Evolutionary conservation across 2,797 vertebrate genomes (phyloP).

Genomic region (Aulostomus chinensis): DNA sequence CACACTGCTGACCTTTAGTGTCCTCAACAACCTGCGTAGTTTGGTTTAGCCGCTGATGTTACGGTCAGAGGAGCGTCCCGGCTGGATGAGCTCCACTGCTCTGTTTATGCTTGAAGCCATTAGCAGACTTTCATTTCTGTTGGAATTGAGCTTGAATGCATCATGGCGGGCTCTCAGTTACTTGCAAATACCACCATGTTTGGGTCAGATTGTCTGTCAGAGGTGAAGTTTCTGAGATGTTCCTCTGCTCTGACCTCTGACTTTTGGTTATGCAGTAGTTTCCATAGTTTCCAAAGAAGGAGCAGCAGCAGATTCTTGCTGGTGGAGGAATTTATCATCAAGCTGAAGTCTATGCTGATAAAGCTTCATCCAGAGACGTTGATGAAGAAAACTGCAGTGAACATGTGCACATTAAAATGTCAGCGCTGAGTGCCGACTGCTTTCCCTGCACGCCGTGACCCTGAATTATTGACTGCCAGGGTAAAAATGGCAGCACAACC

Average conservation of each 20-base stretch:
- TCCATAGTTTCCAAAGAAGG: slow-evolving; percentile 28
- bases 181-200: too few relatives aligned
- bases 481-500: slow-evolving; percentile 30
- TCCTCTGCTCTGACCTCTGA: slow-evolving; percentile 7
- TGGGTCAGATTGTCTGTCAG: background rate
- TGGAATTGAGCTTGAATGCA: background rate
- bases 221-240: background rate
- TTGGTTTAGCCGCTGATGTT: too few relatives aligned
- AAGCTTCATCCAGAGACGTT: too few relatives aligned
- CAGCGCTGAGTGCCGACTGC: background rate
- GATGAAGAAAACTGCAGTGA: too few relatives aligned
- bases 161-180: too few relatives aligned
- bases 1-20: too few relatives aligned
- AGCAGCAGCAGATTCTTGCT: background rate
- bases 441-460: slow-evolving; percentile 6
- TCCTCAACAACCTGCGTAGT: too few relatives aligned
- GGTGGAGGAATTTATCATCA: slow-evolving; percentile 8
- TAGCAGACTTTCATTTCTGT: background rate
- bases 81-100: background rate
- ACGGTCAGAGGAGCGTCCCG: too few relatives aligned
- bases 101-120: slow-evolving; percentile 3
- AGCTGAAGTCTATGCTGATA: background rate
- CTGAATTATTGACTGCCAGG: slow-evolving; percentile 13
- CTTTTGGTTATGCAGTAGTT: background rate
- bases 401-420: slow-evolving; percentile 9